Base-by-base conservation (phyloP, 2,113 vertebrate genomes). In the Dasyurus viverrinus region DNA sequence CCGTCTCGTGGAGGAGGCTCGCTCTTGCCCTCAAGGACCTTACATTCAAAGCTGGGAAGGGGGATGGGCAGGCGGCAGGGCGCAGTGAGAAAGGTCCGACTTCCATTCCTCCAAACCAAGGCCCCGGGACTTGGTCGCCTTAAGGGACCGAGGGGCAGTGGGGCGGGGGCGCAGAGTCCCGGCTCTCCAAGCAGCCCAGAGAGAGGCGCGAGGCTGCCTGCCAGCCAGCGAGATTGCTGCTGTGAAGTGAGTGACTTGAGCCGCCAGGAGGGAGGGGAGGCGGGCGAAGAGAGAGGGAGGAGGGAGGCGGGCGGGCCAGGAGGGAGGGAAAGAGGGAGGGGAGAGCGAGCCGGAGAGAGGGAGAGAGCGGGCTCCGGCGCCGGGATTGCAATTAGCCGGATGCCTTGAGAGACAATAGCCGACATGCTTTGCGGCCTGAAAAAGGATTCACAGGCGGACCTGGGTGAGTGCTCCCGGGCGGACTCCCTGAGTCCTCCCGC, bases 351-450 rank as follows among this genome's bases (percentile, higher is more conserved):
- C 68, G 2, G 68, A 84, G 60, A n/a, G 36, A 84, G 68, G n/a
- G 68, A 84, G 46, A 90, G 89, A 90, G 25, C 23, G 89, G n/a
- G 89, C 46, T 27, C 46, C 14, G 53, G 93, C 97, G 97, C 94
- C 22, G 95, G 98, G 95, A 47, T 89, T 68, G 91, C 93, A 89
- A 55, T 93, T 97, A 97, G 93, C 93, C 97, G 97, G 95, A 98
- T 98, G 98, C 93, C 97, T 97, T 97, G 95, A 47, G 97, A 98
- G 96, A 94, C 93, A 94, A 94, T 84, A 97, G 97, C 95, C 98
- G 98, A 97, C 98, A 99, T 99, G 99, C 98, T 99, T 94, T 99
- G 99, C 96, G 99, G 99, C 96, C 98, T 99, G 97, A 99, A 98
- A 97, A 99, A 98, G 98, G 99, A 99, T 96, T 98, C 99, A 96